Conservation (phyloP, 37 sponge, comb jelly and placozoan genomes). For the Aphrocallistes beatrix region DNA sequence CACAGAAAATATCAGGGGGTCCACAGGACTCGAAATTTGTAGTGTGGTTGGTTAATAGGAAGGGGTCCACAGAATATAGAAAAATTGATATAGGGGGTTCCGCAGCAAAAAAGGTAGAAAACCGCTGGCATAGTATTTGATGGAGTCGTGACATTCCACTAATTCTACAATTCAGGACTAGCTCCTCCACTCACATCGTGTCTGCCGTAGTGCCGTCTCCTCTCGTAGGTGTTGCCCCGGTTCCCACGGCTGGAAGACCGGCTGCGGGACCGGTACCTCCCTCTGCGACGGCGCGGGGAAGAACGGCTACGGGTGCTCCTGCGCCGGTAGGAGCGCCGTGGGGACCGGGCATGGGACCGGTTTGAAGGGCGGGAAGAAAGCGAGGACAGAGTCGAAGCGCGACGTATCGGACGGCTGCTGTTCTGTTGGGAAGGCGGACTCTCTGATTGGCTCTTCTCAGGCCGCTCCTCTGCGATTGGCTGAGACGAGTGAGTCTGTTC, state of each 20-base stretch:
- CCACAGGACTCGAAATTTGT: too few species aligned
- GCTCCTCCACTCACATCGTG: neutral
- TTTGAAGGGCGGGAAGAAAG: neutral
- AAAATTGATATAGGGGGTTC: too few species aligned
- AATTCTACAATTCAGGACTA: too few species aligned
- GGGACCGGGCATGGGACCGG: neutral
- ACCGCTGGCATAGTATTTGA: too few species aligned
- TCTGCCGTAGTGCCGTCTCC: neutral
- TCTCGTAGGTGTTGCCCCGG: neutral
- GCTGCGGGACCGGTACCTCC: neutral
- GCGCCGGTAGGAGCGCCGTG: neutral
- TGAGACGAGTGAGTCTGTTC: too few species aligned
- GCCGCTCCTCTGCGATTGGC: too few species aligned
- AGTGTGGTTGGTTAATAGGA: too few species aligned
- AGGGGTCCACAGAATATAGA: too few species aligned
- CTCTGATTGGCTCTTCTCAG: constrained; percentile 13
- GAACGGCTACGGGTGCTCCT: neutral
- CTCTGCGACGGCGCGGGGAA: neutral
- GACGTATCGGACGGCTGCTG: neutral
- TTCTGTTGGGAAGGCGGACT: neutral
- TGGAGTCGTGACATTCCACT: too few species aligned
- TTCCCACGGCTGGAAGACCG: neutral
- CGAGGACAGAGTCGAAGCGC: neutral
- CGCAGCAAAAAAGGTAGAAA: too few species aligned
- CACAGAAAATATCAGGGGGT: too few species aligned